Evolutionary conservation across 2,797 vertebrate species (phyloP).

Genomic region (Catamblyrhynchus diadema): DNA sequence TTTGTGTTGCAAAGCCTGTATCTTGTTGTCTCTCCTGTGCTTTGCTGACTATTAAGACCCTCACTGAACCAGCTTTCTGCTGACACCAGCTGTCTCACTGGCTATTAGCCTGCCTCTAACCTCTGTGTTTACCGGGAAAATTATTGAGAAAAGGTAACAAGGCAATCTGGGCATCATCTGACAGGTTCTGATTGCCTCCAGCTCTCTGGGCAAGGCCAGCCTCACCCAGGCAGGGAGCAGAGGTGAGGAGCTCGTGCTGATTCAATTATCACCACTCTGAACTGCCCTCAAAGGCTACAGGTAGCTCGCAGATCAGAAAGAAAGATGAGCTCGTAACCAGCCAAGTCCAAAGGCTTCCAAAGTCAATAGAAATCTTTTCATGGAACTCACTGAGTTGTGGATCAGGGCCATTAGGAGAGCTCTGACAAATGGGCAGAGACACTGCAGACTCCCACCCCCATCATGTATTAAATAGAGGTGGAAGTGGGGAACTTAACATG

Average conservation of each 20-base stretch:
- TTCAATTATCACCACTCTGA: not conserved
- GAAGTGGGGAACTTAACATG: not conserved
- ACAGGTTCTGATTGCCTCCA: not conserved
- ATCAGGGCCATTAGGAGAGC: not conserved
- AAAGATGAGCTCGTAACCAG: not conserved
- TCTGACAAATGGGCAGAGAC: not conserved
- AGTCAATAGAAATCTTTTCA: not conserved
- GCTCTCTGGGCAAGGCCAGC: not conserved
- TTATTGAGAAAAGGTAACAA: not conserved
- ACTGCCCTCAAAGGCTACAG: not conserved
- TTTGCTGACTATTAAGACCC: not conserved
- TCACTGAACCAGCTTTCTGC: not conserved
- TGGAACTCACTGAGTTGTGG: not conserved
- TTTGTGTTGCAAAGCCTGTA: not conserved
- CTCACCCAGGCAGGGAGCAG: not conserved
- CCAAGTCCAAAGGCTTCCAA: not conserved
- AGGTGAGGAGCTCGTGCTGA: not conserved
- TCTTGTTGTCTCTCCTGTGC: not conserved
- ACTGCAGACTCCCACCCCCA: not conserved
- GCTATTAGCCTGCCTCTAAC: slow-evolving; percentile 45
- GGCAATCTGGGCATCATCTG: not conserved
- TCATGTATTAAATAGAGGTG: not conserved
- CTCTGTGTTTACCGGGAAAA: slow-evolving; percentile 9
- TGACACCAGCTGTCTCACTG: not conserved
- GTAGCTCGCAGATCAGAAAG: not conserved